Evolutionary conservation across 2,888 invertebrate species (phyloP), one percentile per base, ranked within the genome.

Genomic region (Hoplodrina ambigua): DNA sequence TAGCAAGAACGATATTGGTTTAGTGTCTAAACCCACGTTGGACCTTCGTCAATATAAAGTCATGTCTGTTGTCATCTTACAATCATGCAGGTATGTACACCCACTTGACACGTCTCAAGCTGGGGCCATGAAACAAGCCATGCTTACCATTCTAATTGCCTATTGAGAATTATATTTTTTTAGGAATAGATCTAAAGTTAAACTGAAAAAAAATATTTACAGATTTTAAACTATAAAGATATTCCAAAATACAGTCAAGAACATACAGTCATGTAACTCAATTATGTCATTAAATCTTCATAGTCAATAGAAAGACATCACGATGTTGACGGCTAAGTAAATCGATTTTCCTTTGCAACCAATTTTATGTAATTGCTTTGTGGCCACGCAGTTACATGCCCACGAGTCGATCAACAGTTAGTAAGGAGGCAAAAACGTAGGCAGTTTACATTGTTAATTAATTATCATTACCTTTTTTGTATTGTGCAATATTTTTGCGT

Each of bases 41-140:
- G 44, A 78, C 84, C 81, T 80, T 80, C 83, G 68, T 82, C 83
- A 78, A 70, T 66, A 58, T 78, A 60, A 69, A 81, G 70, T 52
- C 66, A 72, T 67, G 65, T 76, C 71, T 78, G 66, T 82, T 84
- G 85, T 82, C 81, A 78, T 77, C 78, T 81, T 80, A 75, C 57
- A 67, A 65, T 64, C 54, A 68, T 77, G 65, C 65, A 72, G 50
- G 65, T 72, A 37, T 37, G 37, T 37, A 71, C 75, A 67, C 75
- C 70, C 67, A 83, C 80, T 58, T 69, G 52, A 15, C 52, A 53
- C 46, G 53, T 57, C 53, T 57, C 50, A 58, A 61, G 37, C 41
- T 37, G 57, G 25, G 68, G 69, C 77, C 67, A 69, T 64, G 69
- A 69, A 75, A 61, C 53, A 30, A 50, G 62, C 54, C 58, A 70